Evolutionary conservation across 2,113 vertebrate species (phyloP).

Genomic region (Phoxinus phoxinus): DNA sequence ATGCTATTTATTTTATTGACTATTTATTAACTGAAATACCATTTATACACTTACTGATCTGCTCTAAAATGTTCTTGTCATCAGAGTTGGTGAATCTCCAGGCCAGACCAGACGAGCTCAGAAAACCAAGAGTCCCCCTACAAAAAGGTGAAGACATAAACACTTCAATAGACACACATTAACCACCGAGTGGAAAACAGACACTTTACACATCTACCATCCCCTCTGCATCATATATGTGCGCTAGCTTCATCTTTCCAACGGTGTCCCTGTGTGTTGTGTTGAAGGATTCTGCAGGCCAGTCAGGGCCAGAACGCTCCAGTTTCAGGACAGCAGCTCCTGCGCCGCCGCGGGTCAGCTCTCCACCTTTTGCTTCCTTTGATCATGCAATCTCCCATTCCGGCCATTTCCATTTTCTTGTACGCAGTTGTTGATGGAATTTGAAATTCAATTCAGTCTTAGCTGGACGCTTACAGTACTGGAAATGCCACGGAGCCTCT

Average conservation of each 20-base stretch:
- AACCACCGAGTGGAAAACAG: not conserved
- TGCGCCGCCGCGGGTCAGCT: constrained; percentile 89
- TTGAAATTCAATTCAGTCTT: constrained; percentile 18
- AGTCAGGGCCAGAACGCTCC: constrained; percentile 90
- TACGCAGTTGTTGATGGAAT: not conserved
- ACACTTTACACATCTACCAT: not conserved
- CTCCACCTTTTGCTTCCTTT: not conserved
- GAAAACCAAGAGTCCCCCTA: constrained; percentile 76
- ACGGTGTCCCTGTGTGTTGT: constrained; percentile 46
- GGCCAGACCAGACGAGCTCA: constrained; percentile 68
- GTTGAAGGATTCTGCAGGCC: constrained; percentile 84
- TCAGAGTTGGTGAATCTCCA: constrained; percentile 71
- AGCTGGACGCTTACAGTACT: not conserved
- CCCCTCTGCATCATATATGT: not conserved
- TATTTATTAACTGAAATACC: not conserved
- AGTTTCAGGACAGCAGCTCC: constrained; percentile 76
- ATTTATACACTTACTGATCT: not conserved
- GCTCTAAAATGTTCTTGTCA: constrained; percentile 20
- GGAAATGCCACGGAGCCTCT: constrained; percentile 8
- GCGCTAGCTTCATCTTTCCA: not conserved
- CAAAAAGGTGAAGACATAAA: constrained; percentile 66
- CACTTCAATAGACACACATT: not conserved
- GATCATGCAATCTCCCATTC: constrained; percentile 38
- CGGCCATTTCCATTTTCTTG: not conserved
- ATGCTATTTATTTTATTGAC: not conserved